A percentile compares a stretch with the other conserved stretches of the same genome.
These are phyloP conservation scores for Amiota communis DNA, from an alignment of 2,888 invertebrate species.

Conservation along the genomic window DNA sequence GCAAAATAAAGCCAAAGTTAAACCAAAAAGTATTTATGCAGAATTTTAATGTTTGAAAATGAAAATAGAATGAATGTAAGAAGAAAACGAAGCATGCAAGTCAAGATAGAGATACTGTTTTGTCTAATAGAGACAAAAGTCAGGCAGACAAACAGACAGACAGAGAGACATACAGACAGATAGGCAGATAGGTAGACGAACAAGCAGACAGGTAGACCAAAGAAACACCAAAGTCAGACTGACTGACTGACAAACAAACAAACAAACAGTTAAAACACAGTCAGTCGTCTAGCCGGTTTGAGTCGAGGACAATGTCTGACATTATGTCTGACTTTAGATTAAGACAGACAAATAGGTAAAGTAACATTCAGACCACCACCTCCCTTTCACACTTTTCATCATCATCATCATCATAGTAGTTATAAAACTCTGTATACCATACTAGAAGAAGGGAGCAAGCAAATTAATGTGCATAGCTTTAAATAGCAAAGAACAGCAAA, in stretches of 20 bases:
- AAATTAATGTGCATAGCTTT: too few relatives aligned
- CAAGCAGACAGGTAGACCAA: not conserved
- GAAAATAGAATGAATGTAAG: not conserved
- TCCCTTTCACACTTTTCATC: too few relatives aligned
- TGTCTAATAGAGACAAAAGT: not conserved
- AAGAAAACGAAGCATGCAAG: not conserved
- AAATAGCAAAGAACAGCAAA: too few relatives aligned
- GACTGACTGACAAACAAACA: slow-evolving; percentile 9
- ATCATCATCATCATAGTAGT: too few relatives aligned
- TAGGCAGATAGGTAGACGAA: not conserved
- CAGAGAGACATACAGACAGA: not conserved
- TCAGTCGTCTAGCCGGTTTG: too few relatives aligned
- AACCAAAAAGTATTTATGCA: slow-evolving; percentile 12
- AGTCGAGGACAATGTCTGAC: too few relatives aligned
- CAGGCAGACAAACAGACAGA: slow-evolving; percentile 21
- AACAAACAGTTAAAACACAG: not conserved
- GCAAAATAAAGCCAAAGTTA: slow-evolving; percentile 4
- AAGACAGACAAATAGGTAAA: too few relatives aligned
- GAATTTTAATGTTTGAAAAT: slow-evolving; percentile 10
- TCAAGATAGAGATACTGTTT: not conserved
- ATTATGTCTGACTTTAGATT: too few relatives aligned
- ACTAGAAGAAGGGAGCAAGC: too few relatives aligned
- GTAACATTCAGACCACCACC: too few relatives aligned
- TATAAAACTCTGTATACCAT: too few relatives aligned
- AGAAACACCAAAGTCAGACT: not conserved